Evolutionary conservation across 1,140 invertebrate species (phyloP).

Genomic region (Euwallacea similis): DNA sequence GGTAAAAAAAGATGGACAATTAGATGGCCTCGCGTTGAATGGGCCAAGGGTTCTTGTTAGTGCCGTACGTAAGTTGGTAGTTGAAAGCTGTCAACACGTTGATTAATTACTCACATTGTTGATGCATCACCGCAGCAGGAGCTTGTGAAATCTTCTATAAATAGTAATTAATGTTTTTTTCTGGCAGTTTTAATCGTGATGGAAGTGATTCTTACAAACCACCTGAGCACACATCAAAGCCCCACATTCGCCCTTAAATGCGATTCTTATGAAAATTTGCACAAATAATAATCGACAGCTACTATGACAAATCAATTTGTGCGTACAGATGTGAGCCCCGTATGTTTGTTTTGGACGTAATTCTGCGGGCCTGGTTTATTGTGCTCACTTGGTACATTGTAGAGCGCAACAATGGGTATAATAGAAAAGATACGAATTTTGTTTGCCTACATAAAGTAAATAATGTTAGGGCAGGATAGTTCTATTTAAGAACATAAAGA

Average conservation of each 20-base stretch:
- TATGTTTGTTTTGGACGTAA: conserved; percentile 7
- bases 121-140: no score
- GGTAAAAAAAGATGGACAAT: conserved; percentile 24
- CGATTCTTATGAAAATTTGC: conserved; percentile 11
- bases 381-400: conserved; percentile 8
- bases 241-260: neutral
- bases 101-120: conserved; percentile 16
- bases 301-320: conserved; percentile 20
- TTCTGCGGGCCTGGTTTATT: conserved; percentile 9
- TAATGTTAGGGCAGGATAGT: neutral
- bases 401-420: conserved; percentile 1
- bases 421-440: conserved; percentile 14
- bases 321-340: conserved; percentile 1
- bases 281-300: conserved; percentile 15
- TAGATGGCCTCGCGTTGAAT: conserved; percentile 18
- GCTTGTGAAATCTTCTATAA: no score
- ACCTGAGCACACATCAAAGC: neutral
- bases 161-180: no score
- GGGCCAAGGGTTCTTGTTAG: conserved; percentile 21
- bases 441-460: conserved; percentile 17
- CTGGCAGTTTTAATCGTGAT: no score
- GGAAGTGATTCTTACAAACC: neutral
- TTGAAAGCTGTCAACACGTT: conserved; percentile 26
- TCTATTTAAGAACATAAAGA: no score
- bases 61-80: conserved; percentile 29